These are phyloP conservation scores for Popillia japonica DNA, from an alignment of 1,140 invertebrate genomes.

Conservation along the genomic window DNA sequence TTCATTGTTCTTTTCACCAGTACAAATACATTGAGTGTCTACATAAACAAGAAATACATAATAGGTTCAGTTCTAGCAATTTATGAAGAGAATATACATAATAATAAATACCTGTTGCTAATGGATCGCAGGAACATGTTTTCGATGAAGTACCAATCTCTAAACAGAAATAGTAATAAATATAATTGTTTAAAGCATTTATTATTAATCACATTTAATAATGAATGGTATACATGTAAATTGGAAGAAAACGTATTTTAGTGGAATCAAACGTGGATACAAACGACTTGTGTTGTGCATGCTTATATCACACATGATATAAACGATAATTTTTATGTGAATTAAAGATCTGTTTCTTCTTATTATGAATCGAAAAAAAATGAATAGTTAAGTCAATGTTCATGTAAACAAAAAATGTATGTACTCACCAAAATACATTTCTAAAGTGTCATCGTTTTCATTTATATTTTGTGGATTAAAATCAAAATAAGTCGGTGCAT, in stretches of 20 bases:
- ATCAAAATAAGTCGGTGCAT: background rate
- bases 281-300: too few species aligned
- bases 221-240: too few species aligned
- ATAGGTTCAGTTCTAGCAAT: background rate
- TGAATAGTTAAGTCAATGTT: background rate
- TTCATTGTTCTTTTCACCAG: background rate
- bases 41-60: background rate
- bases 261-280: too few species aligned
- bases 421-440: background rate
- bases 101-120: background rate
- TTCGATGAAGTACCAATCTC: background rate
- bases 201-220: too few species aligned
- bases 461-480: conserved; percentile 2
- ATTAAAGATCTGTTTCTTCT: background rate
- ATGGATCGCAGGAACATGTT: background rate
- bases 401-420: background rate
- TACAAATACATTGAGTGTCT: background rate
- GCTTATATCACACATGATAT: too few species aligned
- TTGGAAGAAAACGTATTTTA: too few species aligned
- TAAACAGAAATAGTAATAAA: background rate
- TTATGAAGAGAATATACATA: background rate
- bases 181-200: background rate
- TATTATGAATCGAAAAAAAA: background rate
- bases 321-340: background rate
- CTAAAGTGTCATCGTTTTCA: background rate